These are phyloP conservation scores for Sylvietta virens DNA, from an alignment of 2,113 vertebrate species.

Conservation along the genomic window DNA sequence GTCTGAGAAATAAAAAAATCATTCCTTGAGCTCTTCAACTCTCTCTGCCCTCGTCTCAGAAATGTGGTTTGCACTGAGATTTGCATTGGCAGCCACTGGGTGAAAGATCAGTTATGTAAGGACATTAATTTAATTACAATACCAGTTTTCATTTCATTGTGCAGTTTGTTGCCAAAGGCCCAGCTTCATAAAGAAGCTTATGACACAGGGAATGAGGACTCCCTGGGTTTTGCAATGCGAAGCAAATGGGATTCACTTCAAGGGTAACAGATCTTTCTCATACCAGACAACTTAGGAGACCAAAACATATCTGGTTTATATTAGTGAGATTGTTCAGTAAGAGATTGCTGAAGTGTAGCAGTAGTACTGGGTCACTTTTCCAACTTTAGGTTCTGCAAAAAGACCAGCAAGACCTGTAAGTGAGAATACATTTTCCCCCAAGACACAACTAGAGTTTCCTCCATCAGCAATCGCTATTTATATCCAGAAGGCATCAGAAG, in stretches of 20 bases:
- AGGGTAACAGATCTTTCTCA: not conserved
- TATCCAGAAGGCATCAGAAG: not conserved
- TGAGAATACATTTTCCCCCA: not conserved
- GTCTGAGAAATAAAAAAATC: not conserved
- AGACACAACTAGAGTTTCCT: not conserved
- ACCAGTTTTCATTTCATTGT: not conserved
- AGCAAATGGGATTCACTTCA: not conserved
- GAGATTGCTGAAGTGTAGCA: not conserved
- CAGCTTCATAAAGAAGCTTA: not conserved
- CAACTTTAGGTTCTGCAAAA: not conserved
- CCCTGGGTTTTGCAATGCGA: not conserved
- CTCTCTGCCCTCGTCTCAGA: not conserved
- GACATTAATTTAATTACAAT: not conserved
- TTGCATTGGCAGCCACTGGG: not conserved
- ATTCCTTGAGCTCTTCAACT: not conserved
- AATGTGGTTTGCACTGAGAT: not conserved
- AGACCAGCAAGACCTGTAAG: not conserved
- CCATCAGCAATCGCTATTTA: not conserved
- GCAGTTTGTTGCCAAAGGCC: not conserved
- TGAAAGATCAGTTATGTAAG: constrained; percentile 16
- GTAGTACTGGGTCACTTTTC: not conserved
- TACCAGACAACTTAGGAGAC: not conserved
- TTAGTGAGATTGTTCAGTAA: not conserved
- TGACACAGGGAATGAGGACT: not conserved
- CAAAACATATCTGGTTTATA: not conserved